phyloP scores from a whole-genome alignment of 2,888 invertebrate species.

The Tetanocera ferruginea region DNA sequence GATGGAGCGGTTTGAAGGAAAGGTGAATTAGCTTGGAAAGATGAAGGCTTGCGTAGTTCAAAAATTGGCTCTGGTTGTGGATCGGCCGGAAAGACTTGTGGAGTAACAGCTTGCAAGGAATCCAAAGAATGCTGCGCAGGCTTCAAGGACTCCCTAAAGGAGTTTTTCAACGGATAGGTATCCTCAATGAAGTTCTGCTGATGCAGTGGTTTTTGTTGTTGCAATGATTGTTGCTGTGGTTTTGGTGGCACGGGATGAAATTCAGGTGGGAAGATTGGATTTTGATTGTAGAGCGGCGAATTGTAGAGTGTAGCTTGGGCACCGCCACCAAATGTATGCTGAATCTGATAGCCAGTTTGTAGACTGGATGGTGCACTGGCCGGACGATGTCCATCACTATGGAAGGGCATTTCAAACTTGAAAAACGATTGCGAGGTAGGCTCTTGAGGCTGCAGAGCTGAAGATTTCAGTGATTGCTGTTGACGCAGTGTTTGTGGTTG shows the following conservation, averaged over 20 bases:
- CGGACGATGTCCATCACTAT: constrained; percentile 45
- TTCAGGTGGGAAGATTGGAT: constrained; percentile 62
- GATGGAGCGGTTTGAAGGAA: constrained; percentile 42
- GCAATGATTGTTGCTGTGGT: constrained; percentile 51
- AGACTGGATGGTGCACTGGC: constrained; percentile 56
- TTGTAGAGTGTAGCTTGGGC: constrained; percentile 62
- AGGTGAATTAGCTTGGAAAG: constrained; percentile 51
- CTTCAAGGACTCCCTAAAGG: constrained; percentile 55
- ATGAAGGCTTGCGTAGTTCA: constrained; percentile 55
- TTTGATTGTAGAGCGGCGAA: constrained; percentile 57
- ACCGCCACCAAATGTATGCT: constrained; percentile 61
- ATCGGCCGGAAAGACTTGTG: constrained; percentile 59
- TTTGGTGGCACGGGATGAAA: constrained; percentile 57
- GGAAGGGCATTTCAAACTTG: constrained; percentile 68
- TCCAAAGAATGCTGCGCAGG: constrained; percentile 54
- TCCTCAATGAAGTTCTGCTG: constrained; percentile 65
- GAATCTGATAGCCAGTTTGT: constrained; percentile 69
- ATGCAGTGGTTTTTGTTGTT: constrained; percentile 60
- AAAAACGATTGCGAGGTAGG: constrained; percentile 69
- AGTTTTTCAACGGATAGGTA: constrained; percentile 57
- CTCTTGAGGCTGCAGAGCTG: constrained; percentile 55
- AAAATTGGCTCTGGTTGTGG: constrained; percentile 55
- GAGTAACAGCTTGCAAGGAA: constrained; percentile 58
- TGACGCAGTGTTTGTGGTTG: constrained; percentile 57
- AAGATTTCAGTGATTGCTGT: constrained; percentile 48